Percentiles rank a stretch among this genome's conserved stretches.
Evolutionary conservation across 2,888 invertebrate species (phyloP).

Genomic region (Drosophila percnosoma): DNA sequence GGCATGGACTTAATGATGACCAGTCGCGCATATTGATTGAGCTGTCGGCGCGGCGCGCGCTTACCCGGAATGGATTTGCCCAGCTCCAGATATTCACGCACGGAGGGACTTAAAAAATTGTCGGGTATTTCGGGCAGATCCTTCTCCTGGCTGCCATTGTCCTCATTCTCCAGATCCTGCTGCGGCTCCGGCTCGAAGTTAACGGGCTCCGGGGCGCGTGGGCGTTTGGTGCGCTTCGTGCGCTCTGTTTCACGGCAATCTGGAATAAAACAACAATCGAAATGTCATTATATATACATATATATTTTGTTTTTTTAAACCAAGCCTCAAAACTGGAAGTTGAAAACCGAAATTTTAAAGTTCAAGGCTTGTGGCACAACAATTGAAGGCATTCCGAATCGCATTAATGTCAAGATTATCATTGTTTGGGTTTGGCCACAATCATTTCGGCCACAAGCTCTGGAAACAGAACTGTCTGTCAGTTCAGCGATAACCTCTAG

Average conservation of each 20-base stretch:
- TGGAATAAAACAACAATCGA: slow-evolving; percentile 64
- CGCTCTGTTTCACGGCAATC: slow-evolving; percentile 86
- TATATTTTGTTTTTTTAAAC: neutral
- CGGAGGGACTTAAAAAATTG: slow-evolving; percentile 93
- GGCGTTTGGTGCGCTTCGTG: slow-evolving; percentile 87
- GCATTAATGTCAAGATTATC: slow-evolving; percentile 78
- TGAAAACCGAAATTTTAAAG: slow-evolving; percentile 27
- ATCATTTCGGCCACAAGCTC: slow-evolving; percentile 35
- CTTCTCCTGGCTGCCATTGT: slow-evolving; percentile 83
- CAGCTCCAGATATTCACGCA: slow-evolving; percentile 93
- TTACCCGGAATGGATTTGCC: slow-evolving; percentile 95
- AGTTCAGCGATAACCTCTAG: slow-evolving; percentile 21
- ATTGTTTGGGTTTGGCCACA: slow-evolving; percentile 41
- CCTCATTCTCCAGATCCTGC: slow-evolving; percentile 85
- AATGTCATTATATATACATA: slow-evolving; percentile 1
- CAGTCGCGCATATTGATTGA: slow-evolving; percentile 51
- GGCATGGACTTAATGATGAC: slow-evolving; percentile 36
- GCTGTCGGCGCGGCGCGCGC: slow-evolving; percentile 35
- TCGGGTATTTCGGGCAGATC: slow-evolving; percentile 87
- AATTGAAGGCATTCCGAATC: slow-evolving; percentile 38
- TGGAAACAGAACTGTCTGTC: slow-evolving; percentile 13
- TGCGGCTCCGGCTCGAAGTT: slow-evolving; percentile 85
- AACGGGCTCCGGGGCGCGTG: slow-evolving; percentile 86
- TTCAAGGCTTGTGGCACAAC: slow-evolving; percentile 38
- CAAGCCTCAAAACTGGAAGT: slow-evolving; percentile 25